phyloP scores from a whole-genome alignment of 2,797 vertebrate species.

The Pseudochirops corinnae region DNA sequence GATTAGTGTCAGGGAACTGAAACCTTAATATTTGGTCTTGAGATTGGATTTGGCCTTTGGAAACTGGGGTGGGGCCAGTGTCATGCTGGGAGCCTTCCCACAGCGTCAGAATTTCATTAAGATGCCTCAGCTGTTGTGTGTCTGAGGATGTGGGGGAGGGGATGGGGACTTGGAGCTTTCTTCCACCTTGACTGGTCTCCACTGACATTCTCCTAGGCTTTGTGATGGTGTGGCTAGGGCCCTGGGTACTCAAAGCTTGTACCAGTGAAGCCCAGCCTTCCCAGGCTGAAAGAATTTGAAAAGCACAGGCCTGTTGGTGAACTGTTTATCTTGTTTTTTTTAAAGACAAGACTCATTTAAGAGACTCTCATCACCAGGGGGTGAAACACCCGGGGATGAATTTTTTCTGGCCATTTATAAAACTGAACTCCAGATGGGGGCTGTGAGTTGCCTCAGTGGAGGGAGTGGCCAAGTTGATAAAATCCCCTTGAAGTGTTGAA shows the following conservation, averaged over 20 bases:
- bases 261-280: background rate
- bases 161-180: background rate
- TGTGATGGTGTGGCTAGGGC: background rate
- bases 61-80: background rate
- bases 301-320: background rate
- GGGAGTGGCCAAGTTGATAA: background rate
- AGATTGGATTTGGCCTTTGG: conserved; percentile 1
- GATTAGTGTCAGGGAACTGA: background rate
- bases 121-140: background rate
- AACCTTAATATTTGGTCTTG: background rate
- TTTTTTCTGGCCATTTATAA: background rate
- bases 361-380: background rate
- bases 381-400: background rate
- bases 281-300: background rate
- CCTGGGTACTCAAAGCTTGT: background rate
- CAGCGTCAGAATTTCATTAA: background rate
- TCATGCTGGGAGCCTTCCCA: background rate
- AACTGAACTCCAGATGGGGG: background rate
- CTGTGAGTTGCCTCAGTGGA: background rate
- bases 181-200: background rate
- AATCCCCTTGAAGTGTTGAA: background rate
- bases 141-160: background rate
- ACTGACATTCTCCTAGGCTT: background rate
- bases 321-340: background rate
- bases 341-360: background rate